These are phyloP conservation scores for Sebastes dallii DNA, from an alignment of 2,797 vertebrate genomes.

Conservation along the genomic window DNA sequence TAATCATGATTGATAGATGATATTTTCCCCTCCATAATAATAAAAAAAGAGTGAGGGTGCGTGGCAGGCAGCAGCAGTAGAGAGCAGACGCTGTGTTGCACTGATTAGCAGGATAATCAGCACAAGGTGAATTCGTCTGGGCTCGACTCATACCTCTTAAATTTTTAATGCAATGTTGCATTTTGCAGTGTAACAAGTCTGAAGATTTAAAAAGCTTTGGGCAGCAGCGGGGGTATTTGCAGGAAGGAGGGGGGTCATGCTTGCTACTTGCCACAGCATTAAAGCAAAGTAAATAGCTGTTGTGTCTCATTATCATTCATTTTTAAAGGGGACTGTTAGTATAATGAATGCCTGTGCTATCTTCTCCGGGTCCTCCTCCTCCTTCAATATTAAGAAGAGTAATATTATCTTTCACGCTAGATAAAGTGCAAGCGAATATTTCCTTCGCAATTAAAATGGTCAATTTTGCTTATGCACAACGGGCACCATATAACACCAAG, in stretches of 20 bases:
- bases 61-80: slow-evolving; percentile 28
- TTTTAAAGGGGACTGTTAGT: slow-evolving; percentile 79
- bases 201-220: slow-evolving; percentile 66
- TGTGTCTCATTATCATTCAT: slow-evolving; percentile 79
- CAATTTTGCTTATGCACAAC: slow-evolving; percentile 79
- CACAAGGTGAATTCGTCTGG: slow-evolving; percentile 41
- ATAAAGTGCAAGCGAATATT: slow-evolving; percentile 75
- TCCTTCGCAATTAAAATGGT: slow-evolving; percentile 80
- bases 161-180: slow-evolving; percentile 66
- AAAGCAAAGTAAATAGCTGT: slow-evolving; percentile 79
- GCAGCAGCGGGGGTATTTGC: slow-evolving; percentile 53
- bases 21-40: slow-evolving; percentile 14
- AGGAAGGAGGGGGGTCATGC: slow-evolving; percentile 37
- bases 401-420: slow-evolving; percentile 71
- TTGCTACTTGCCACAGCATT: slow-evolving; percentile 63
- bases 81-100: slow-evolving; percentile 29
- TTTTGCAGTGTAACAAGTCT: slow-evolving; percentile 69
- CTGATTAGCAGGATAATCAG: slow-evolving; percentile 67
- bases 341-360: slow-evolving; percentile 71
- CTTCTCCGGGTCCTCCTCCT: slow-evolving; percentile 60
- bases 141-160: slow-evolving; percentile 34
- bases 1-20: slow-evolving; percentile 51
- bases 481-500: slow-evolving; percentile 62
- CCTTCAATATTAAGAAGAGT: slow-evolving; percentile 71
- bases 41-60: neutral